Percentiles rank a stretch among this genome's conserved stretches.
Conservation (phyloP, 2,888 invertebrate species). For the Nemapogon koenigi region DNA sequence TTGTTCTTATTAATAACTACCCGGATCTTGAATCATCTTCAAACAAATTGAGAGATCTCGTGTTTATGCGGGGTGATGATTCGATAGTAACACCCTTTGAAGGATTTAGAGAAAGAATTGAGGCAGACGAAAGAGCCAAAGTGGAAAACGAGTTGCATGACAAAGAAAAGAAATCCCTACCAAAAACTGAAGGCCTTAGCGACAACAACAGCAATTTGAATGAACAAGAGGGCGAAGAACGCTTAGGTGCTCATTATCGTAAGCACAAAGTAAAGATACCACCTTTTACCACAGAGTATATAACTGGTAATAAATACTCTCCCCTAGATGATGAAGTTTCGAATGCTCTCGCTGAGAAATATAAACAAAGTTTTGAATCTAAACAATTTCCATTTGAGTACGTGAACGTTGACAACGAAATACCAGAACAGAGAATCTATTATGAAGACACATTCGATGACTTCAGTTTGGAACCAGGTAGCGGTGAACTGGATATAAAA, state of each 20-base stretch:
- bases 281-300: slow-evolving; percentile 48
- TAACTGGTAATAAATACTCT: slow-evolving; percentile 42
- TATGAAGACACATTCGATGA: slow-evolving; percentile 56
- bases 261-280: slow-evolving; percentile 42
- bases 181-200: slow-evolving; percentile 20
- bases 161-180: slow-evolving; percentile 46
- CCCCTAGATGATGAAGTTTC: slow-evolving; percentile 51
- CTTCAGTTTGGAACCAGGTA: slow-evolving; percentile 42
- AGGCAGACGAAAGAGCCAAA: slow-evolving; percentile 33
- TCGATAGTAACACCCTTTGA: slow-evolving; percentile 45
- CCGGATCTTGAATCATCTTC: slow-evolving; percentile 16
- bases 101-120: slow-evolving; percentile 50
- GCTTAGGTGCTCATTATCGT: slow-evolving; percentile 52
- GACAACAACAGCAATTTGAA: slow-evolving; percentile 33
- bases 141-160: slow-evolving; percentile 18
- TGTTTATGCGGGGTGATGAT: slow-evolving; percentile 39
- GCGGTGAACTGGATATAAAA: slow-evolving; percentile 44
- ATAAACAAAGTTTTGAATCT: slow-evolving; percentile 49
- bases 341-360: slow-evolving; percentile 44
- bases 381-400: slow-evolving; percentile 58
- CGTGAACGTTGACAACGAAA: slow-evolving; percentile 41
- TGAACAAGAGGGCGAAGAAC: slow-evolving; percentile 50
- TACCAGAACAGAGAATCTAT: slow-evolving; percentile 64
- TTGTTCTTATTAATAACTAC: slow-evolving; percentile 10
- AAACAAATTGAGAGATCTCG: slow-evolving; percentile 44